phyloP scores from a whole-genome alignment of 2,113 vertebrate species.

The Hyaena hyaena region DNA sequence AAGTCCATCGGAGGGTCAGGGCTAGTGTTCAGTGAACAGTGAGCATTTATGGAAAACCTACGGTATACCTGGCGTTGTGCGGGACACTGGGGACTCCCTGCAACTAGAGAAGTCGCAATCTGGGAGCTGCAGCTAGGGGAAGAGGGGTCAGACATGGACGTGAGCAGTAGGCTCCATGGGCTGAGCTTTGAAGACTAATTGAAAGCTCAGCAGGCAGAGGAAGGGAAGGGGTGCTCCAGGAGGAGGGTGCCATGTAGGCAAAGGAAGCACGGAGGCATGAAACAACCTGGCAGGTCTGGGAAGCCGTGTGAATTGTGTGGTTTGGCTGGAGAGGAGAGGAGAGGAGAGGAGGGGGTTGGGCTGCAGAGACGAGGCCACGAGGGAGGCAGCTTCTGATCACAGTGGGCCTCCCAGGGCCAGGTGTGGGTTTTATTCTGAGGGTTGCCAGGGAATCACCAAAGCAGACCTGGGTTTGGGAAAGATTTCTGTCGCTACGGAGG shows the following conservation, averaged over 20 bases:
- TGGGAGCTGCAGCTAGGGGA: not conserved
- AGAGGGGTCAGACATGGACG: not conserved
- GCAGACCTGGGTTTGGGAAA: conserved; percentile 25
- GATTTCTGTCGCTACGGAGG: not conserved
- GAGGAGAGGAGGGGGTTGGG: not conserved
- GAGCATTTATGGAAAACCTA: not conserved
- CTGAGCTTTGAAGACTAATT: conserved; percentile 44
- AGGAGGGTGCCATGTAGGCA: not conserved
- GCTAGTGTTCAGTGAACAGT: not conserved
- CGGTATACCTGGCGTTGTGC: not conserved
- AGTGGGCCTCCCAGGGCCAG: not conserved
- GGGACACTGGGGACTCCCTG: not conserved
- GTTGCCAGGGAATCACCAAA: not conserved
- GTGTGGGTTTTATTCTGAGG: not conserved
- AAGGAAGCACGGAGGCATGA: conserved; percentile 56
- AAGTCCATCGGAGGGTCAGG: not conserved
- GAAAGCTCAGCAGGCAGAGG: conserved; percentile 58
- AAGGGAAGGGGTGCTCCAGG: conserved; percentile 44
- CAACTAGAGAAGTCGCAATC: not conserved
- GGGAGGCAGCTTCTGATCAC: not conserved
- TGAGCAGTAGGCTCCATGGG: not conserved
- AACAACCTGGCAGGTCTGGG: conserved; percentile 45
- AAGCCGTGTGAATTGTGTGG: conserved; percentile 4
- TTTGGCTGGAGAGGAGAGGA: not conserved
- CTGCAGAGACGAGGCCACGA: not conserved